phyloP scores from a whole-genome alignment of 2,888 invertebrate genomes.

The Aspidiotus rigidus region DNA sequence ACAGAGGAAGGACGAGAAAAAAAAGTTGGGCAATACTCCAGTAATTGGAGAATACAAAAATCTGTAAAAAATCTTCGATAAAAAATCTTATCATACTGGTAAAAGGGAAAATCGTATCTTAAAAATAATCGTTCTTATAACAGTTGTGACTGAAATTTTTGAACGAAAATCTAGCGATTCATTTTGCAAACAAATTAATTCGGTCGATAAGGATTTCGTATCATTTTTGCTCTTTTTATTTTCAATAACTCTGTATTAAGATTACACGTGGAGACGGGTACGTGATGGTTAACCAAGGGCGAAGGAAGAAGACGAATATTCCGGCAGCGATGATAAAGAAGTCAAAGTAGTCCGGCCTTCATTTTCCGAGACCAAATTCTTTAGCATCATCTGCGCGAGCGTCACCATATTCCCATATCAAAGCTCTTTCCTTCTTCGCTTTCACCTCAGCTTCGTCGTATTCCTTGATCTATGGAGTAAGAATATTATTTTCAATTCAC shows the following conservation, averaged over 20 bases:
- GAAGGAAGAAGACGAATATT: conserved; percentile 33
- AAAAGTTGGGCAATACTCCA: conserved; percentile 28
- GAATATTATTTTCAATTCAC: background rate
- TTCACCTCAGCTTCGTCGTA: conserved; percentile 77
- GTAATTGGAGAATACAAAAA: conserved; percentile 25
- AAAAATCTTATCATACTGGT: conserved; percentile 18
- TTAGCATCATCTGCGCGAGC: conserved; percentile 86
- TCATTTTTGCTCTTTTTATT: background rate
- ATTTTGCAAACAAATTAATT: no score
- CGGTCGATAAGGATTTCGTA: no score
- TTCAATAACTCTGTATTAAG: background rate
- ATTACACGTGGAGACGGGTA: background rate
- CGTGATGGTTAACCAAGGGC: conserved; percentile 15
- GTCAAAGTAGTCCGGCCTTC: conserved; percentile 16
- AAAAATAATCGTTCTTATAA: conserved; percentile 7
- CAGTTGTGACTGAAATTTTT: no score
- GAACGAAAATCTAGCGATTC: no score
- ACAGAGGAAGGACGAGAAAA: background rate
- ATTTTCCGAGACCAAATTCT: conserved; percentile 51
- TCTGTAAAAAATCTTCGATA: conserved; percentile 28
- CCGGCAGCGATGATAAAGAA: conserved; percentile 28
- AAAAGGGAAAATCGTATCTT: conserved; percentile 6
- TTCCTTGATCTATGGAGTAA: conserved; percentile 53
- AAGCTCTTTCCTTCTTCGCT: conserved; percentile 75
- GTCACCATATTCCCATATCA: conserved; percentile 98